Evolutionary conservation across 64 coral and sea anemone genomes (phyloP), one percentile per base, ranked within the genome.

Genomic region (Porites lutea): DNA sequence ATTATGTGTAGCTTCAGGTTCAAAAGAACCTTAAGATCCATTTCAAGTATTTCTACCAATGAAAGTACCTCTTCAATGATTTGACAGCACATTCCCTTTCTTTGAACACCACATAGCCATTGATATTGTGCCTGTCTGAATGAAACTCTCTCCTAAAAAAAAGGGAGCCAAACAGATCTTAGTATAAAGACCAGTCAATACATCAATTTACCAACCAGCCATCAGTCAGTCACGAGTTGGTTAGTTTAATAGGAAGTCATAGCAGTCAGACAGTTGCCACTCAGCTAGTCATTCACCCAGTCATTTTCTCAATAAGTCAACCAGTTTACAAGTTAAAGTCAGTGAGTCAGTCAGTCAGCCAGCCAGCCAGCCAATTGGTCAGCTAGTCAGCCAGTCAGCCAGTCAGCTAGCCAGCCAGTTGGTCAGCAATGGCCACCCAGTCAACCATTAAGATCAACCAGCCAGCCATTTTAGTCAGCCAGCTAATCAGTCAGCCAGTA

Each of bases 21-120:
- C 27, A 37, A 37, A 37, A 37, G 27, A 37, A 37, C 27, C 27
- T 37, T 37, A 37, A 37, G 27, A 37, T 37, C 27, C 27, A 37
- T 37, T 37, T 37, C 27, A 37, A 37, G 27, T 0, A 37, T 37
- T 37, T 37, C 27, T 37, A 37, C 27, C 0, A 37, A 37, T 37
- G 54, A 3, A 53, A 23, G 14, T 69, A 98, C 96, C 93, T 95
- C 52, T 72, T 71, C 64, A 89, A 83, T 11, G 97, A 88, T 59
- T 93, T 60, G 16, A 82, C 46, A 51, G 91, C 97, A 86, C 87
- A 71, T 8, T 48, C 48, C 87, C 59, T 77, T 19, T 93, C 86
- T 65, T 96, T 79, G 45, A 96, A 98, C 9, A 98, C 97, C 79
- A 98, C 72, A 91, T 98, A 98, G 48, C 94, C 94, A 93, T 98